phyloP scores from a whole-genome alignment of 2,113 vertebrate species.

The Hirundichthys speculiger region DNA sequence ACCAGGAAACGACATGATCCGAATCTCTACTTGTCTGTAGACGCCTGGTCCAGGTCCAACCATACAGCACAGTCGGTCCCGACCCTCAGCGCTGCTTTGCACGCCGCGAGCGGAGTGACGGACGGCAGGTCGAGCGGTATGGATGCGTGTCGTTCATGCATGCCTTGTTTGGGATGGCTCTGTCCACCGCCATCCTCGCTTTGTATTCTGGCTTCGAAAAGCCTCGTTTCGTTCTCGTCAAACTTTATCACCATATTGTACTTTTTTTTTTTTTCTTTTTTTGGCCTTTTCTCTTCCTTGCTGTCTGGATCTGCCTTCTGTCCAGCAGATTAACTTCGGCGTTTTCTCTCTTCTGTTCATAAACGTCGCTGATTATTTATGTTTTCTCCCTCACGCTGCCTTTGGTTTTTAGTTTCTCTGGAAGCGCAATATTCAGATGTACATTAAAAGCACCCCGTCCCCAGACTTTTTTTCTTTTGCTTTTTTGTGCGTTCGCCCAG shows the following conservation, averaged over 20 bases:
- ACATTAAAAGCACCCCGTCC: slow-evolving; percentile 7
- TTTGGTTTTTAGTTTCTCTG: slow-evolving; percentile 30
- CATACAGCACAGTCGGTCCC: slow-evolving; percentile 64
- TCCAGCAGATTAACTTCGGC: slow-evolving; percentile 17
- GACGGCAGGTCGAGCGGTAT: slow-evolving; percentile 51
- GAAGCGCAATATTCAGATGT: slow-evolving; percentile 1
- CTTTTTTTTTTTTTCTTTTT: slow-evolving; percentile 17
- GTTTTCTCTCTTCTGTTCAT: slow-evolving; percentile 12
- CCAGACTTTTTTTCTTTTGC: background rate
- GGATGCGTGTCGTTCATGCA: slow-evolving; percentile 72
- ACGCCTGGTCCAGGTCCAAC: slow-evolving; percentile 49
- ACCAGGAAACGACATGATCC: slow-evolving; percentile 58
- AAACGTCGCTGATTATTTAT: slow-evolving; percentile 38
- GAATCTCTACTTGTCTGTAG: slow-evolving; percentile 43
- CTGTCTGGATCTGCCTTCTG: slow-evolving; percentile 18
- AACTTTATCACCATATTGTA: slow-evolving; percentile 31
- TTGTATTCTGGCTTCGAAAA: slow-evolving; percentile 21
- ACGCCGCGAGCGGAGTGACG: slow-evolving; percentile 70
- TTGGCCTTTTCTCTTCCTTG: background rate
- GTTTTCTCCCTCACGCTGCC: slow-evolving; percentile 37
- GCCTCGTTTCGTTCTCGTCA: slow-evolving; percentile 20
- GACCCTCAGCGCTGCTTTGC: slow-evolving; percentile 65
- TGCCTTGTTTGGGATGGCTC: slow-evolving; percentile 67
- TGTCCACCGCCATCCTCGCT: slow-evolving; percentile 46
- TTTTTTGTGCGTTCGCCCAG: background rate